phyloP scores from a whole-genome alignment of 2,113 vertebrate genomes.

The Todiramphus saurophagus region DNA sequence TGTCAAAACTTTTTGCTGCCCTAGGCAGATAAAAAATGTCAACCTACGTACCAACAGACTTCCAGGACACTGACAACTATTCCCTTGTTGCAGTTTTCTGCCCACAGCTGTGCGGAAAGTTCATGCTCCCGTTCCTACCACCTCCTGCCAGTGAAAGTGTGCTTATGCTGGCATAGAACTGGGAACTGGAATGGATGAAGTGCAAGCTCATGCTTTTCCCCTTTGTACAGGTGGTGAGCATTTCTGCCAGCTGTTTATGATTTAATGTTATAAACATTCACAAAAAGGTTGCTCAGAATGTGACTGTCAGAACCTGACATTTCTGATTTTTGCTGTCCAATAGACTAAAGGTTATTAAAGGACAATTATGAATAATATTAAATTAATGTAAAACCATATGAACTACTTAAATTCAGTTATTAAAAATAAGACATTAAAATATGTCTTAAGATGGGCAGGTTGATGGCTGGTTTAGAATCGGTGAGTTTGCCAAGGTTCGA shows the following conservation, averaged over 20 bases:
- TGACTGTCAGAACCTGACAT: neutral
- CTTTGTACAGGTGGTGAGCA: neutral
- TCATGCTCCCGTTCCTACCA: neutral
- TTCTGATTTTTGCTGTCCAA: neutral
- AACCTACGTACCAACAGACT: neutral
- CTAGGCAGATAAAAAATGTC: neutral
- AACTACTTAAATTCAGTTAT: neutral
- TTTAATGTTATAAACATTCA: neutral
- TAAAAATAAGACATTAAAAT: neutral
- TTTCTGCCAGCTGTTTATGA: neutral
- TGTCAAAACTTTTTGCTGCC: neutral
- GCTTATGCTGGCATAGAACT: neutral
- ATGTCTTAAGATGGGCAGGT: neutral
- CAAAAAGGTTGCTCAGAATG: neutral
- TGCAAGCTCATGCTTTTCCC: neutral
- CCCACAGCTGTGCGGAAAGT: conserved; percentile 8
- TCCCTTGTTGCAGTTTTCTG: neutral
- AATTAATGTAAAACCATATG: neutral
- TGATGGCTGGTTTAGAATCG: neutral
- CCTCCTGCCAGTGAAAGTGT: neutral
- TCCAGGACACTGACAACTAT: neutral
- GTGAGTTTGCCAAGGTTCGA: neutral
- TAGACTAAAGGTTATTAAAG: neutral
- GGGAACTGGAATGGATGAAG: neutral
- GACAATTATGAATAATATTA: neutral